Evolutionary conservation across 2,113 vertebrate genomes (phyloP).

Genomic region (Hippocampus comes): DNA sequence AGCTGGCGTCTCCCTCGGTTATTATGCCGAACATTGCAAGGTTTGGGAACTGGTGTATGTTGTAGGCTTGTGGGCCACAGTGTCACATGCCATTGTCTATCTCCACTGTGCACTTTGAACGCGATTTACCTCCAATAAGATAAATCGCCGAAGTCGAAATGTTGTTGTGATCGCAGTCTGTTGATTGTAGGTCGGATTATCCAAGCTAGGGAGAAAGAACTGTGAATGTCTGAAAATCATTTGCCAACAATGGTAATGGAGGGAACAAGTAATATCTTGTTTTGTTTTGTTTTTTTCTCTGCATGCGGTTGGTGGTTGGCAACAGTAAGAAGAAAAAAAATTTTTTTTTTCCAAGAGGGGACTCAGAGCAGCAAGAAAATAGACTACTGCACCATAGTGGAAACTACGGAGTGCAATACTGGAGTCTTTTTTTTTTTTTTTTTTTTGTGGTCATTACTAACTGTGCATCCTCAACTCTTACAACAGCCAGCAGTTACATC

Average conservation of each 20-base stretch:
- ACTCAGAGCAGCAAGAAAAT: background rate
- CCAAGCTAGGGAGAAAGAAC: too few relatives aligned
- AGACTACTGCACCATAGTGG: background rate
- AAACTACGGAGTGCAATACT: background rate
- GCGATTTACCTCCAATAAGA: background rate
- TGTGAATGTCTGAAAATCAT: background rate
- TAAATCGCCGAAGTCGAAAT: background rate
- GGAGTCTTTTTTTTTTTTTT: background rate
- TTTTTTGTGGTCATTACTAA: background rate
- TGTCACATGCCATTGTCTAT: background rate
- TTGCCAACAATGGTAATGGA: background rate
- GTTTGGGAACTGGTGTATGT: background rate
- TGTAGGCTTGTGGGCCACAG: background rate
- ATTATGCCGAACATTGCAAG: conserved; percentile 3
- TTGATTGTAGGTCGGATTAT: too few relatives aligned
- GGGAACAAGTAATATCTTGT: background rate
- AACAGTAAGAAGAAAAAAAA: background rate
- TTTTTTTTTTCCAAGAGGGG: background rate
- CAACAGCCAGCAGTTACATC: background rate
- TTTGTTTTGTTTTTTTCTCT: background rate
- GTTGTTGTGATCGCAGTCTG: background rate
- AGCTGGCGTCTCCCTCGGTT: conserved; percentile 1
- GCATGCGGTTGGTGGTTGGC: background rate
- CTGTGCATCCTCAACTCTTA: background rate
- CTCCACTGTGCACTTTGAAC: background rate